Evolutionary conservation across 1,140 invertebrate genomes (phyloP).

Genomic region (Drosophila baimaii): DNA sequence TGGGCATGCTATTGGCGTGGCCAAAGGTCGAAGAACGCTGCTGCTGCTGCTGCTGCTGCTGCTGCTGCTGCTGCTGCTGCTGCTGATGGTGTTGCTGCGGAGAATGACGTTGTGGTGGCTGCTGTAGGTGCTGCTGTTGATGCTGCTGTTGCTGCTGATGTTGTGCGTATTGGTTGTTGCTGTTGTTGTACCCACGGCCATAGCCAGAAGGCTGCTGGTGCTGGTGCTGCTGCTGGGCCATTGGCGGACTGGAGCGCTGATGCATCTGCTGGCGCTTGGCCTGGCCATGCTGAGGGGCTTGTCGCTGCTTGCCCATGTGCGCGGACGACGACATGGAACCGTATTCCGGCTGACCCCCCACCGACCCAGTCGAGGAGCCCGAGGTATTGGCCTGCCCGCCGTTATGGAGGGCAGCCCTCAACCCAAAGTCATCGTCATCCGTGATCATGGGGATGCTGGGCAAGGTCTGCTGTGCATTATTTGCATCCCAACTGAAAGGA

Average conservation of each 20-base stretch:
- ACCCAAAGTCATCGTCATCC: constrained; percentile 86
- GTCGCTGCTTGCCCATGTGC: constrained; percentile 62
- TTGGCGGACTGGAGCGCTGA: constrained; percentile 61
- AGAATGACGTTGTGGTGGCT: constrained; percentile 46
- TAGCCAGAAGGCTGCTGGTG: constrained; percentile 58
- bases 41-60: constrained; percentile 45
- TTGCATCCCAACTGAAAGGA: constrained; percentile 86
- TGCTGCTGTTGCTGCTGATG: constrained; percentile 51
- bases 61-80: constrained; percentile 32
- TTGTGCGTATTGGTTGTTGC: constrained; percentile 48
- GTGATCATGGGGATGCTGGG: constrained; percentile 92
- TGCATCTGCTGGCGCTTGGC: constrained; percentile 64
- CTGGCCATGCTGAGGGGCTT: constrained; percentile 57
- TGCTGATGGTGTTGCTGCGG: constrained; percentile 23
- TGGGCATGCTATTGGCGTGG: constrained; percentile 63
- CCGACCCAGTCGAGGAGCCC: constrained; percentile 68
- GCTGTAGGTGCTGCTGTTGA: constrained; percentile 42
- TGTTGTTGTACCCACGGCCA: constrained; percentile 55
- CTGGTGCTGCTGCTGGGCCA: constrained; percentile 66
- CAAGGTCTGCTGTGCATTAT: constrained; percentile 87
- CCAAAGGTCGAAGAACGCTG: constrained; percentile 52
- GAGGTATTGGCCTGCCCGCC: constrained; percentile 68
- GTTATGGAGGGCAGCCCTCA: constrained; percentile 70
- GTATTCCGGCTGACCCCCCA: constrained; percentile 57
- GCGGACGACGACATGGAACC: constrained; percentile 40